A percentile compares a stretch with the other conserved stretches of the same genome.
Evolutionary conservation across 2,113 vertebrate species (phyloP).

Genomic region (Laticauda colubrina): DNA sequence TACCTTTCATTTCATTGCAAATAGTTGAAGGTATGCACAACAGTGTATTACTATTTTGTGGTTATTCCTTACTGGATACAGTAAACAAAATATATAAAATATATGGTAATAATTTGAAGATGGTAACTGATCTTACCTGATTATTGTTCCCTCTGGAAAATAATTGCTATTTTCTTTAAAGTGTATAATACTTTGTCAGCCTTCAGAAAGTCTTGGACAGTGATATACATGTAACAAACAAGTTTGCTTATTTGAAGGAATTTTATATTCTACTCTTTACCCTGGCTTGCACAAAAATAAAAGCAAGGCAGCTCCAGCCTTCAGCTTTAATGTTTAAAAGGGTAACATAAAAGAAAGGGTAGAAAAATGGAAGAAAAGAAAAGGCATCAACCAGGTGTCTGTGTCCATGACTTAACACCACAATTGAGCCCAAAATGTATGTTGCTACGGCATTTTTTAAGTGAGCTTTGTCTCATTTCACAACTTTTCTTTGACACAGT

Average conservation of each 20-base stretch:
- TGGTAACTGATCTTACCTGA: not conserved
- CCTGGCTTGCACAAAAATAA: not conserved
- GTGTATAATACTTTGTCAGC: not conserved
- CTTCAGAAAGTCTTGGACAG: not conserved
- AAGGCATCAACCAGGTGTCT: not conserved
- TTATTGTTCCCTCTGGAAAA: not conserved
- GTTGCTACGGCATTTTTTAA: not conserved
- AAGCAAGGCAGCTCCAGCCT: not conserved
- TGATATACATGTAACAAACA: not conserved
- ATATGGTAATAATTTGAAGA: not conserved
- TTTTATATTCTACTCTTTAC: not conserved
- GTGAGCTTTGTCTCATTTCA: not conserved
- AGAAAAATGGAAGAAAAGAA: not conserved
- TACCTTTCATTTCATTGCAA: not conserved
- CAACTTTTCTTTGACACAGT: not conserved
- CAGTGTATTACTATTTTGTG: not conserved
- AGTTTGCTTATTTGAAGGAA: not conserved
- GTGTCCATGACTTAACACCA: not conserved
- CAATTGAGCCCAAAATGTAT: not conserved
- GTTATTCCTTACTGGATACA: slow-evolving; percentile 1
- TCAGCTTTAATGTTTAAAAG: not conserved
- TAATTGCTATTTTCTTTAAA: not conserved
- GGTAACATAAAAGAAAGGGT: not conserved
- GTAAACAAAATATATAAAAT: not conserved
- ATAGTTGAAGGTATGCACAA: not conserved